phyloP scores from a whole-genome alignment of 2,797 vertebrate genomes.

The Bovichtus diacanthus region DNA sequence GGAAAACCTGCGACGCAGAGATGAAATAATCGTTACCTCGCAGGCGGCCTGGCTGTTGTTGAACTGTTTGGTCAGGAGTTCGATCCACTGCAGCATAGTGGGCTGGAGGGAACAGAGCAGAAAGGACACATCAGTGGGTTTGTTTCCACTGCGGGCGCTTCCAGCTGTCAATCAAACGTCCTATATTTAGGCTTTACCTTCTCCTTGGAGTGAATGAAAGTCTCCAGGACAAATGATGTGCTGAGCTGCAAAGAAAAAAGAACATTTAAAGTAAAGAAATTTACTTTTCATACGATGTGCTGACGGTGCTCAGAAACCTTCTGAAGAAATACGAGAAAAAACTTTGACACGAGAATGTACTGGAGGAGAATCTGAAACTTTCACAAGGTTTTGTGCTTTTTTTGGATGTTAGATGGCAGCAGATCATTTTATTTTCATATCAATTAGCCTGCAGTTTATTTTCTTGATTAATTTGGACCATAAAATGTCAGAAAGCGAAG shows the following conservation, averaged over 20 bases:
- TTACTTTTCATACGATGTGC: too few relatives aligned
- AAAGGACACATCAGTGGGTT: neutral
- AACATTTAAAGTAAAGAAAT: neutral
- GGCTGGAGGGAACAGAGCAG: conserved; percentile 81
- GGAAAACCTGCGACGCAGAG: neutral
- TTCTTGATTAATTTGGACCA: too few relatives aligned
- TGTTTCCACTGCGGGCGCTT: accelerated
- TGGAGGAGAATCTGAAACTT: too few relatives aligned
- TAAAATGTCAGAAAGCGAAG: too few relatives aligned
- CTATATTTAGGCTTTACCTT: conserved; percentile 85
- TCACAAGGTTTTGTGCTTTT: too few relatives aligned
- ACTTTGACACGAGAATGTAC: too few relatives aligned
- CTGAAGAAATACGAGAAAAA: too few relatives aligned
- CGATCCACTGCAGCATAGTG: conserved; percentile 99
- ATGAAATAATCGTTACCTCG: conserved; percentile 79
- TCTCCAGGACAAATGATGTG: conserved; percentile 98
- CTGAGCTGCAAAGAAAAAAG: conserved; percentile 89
- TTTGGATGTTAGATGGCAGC: too few relatives aligned
- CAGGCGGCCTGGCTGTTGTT: conserved; percentile 99
- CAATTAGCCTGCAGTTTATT: too few relatives aligned
- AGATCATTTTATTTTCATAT: too few relatives aligned
- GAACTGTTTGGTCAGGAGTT: conserved; percentile 98
- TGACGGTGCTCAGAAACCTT: too few relatives aligned
- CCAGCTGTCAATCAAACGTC: neutral
- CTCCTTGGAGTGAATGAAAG: conserved; percentile 99